These are phyloP conservation scores for Drosophila ironensis DNA, from an alignment of 1,140 invertebrate species.

Conservation along the genomic window DNA sequence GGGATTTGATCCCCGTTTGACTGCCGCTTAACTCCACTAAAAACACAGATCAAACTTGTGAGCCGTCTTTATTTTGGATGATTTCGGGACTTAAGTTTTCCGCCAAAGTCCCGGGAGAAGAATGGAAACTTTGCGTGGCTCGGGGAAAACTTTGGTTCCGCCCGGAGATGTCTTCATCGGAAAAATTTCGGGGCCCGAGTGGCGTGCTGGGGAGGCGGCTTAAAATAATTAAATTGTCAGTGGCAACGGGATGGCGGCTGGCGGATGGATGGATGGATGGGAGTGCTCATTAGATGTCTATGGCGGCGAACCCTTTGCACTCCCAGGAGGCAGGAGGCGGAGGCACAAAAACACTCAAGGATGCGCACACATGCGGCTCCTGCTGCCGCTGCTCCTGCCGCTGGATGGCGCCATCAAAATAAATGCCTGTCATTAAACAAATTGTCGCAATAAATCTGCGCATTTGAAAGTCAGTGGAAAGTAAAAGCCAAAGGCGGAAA, in stretches of 20 bases:
- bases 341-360: background rate
- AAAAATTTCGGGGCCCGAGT: too few species aligned
- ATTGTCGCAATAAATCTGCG: conserved; percentile 80
- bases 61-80: background rate
- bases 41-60: background rate
- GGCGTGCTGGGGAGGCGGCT: conserved; percentile 42
- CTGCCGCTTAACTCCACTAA: too few species aligned
- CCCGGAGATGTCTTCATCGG: conserved; percentile 23
- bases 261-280: background rate
- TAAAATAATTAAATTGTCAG: conserved; percentile 78
- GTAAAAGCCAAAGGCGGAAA: conserved; percentile 45
- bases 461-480: conserved; percentile 73
- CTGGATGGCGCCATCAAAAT: conserved; percentile 70
- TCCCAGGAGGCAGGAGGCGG: too few species aligned
- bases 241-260: conserved; percentile 54
- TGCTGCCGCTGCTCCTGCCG: background rate
- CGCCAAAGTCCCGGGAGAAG: background rate
- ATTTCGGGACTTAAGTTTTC: background rate
- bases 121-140: background rate
- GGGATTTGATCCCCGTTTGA: background rate
- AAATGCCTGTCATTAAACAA: conserved; percentile 81
- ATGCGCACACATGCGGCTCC: background rate
- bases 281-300: conserved; percentile 52
- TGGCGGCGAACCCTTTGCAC: conserved; percentile 57
- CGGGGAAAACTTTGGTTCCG: conserved; percentile 18